Evolutionary conservation across 1,140 invertebrate genomes (phyloP).

Genomic region (Pemphigus obesinymphae): DNA sequence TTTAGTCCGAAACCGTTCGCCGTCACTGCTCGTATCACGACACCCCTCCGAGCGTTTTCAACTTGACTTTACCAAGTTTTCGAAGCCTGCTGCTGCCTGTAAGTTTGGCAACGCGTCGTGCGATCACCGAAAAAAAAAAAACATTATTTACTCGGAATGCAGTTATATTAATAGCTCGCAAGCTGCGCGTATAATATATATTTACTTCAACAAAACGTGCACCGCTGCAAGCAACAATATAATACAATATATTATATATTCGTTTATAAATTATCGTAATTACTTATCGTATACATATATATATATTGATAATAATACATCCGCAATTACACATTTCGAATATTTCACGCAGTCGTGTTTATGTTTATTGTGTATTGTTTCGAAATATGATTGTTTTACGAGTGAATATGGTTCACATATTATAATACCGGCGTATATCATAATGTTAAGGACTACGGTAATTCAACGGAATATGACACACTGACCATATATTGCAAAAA

Average conservation of each 20-base stretch:
- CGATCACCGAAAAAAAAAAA: no score
- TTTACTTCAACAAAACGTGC: background rate
- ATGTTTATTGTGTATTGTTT: no score
- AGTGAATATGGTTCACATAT: no score
- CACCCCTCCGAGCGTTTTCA: background rate
- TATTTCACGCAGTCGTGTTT: background rate
- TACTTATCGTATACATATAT: background rate
- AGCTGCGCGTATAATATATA: background rate
- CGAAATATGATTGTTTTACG: no score
- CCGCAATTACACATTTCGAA: no score
- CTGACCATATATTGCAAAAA: no score
- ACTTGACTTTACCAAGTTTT: constrained; percentile 11
- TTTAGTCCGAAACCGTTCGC: background rate
- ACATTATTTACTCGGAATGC: background rate
- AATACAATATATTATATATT: no score
- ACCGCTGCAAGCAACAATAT: constrained; percentile 18
- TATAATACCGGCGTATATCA: no score
- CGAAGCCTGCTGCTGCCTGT: background rate
- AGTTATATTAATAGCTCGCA: constrained; percentile 23
- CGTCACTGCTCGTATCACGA: background rate
- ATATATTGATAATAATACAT: no score
- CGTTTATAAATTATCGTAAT: background rate
- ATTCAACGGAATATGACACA: no score
- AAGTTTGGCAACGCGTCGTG: background rate
- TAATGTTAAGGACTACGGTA: no score